Conservation (phyloP, 2,113 vertebrate species). For the Trochalopteron elliotii region DNA sequence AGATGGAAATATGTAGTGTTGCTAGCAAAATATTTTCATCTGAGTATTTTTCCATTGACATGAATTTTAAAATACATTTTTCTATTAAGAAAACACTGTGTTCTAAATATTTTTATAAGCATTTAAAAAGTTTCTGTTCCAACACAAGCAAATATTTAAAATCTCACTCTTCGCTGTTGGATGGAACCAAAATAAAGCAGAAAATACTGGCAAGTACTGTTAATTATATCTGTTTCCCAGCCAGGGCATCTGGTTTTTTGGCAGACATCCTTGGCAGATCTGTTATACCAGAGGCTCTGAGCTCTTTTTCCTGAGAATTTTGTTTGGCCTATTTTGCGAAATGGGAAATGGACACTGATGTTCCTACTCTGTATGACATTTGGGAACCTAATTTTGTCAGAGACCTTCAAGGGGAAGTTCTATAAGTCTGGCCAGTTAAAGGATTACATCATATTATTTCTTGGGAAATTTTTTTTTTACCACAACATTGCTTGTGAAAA, state of each 20-base stretch:
- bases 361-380: neutral
- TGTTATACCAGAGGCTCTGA: neutral
- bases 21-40: neutral
- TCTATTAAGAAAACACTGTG: neutral
- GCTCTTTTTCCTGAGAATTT: neutral
- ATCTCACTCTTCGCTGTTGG: neutral
- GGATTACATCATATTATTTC: neutral
- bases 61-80: neutral
- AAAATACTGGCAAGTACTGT: neutral
- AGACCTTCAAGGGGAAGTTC: neutral
- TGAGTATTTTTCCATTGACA: neutral
- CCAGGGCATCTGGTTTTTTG: slow-evolving; percentile 48
- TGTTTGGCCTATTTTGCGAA: neutral
- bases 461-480: neutral
- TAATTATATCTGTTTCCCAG: slow-evolving; percentile 13
- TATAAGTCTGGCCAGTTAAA: neutral
- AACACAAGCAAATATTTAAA: neutral
- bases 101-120: neutral
- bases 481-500: neutral
- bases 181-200: slow-evolving; percentile 5
- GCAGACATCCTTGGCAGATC: neutral
- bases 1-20: neutral
- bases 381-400: neutral
- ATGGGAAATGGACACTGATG: neutral
- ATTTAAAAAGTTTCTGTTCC: neutral